Conservation (phyloP, 1,140 invertebrate species). For the Rhagoletis zephyria region DNA sequence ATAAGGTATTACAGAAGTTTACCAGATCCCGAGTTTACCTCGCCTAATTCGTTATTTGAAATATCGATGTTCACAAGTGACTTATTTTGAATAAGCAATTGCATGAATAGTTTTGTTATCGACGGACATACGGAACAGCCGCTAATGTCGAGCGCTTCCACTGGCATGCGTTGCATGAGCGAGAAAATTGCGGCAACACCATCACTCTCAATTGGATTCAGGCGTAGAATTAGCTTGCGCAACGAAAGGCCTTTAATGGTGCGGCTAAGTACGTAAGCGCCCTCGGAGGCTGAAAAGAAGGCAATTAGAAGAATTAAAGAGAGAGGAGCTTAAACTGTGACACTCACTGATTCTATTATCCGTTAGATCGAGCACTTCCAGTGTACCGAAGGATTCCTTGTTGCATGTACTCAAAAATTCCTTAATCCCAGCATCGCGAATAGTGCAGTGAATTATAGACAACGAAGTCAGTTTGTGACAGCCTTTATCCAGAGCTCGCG, state of each 20-base stretch:
- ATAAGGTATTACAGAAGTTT: too few species aligned
- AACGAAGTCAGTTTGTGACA: constrained; percentile 67
- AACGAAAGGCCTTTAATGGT: constrained; percentile 63
- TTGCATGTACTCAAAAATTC: constrained; percentile 67
- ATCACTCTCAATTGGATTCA: constrained; percentile 71
- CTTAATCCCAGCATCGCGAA: constrained; percentile 71
- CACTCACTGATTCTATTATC: constrained; percentile 72
- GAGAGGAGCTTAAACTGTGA: background rate
- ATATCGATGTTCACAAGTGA: constrained; percentile 64
- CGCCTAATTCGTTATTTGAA: constrained; percentile 67
- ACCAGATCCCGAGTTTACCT: constrained; percentile 57
- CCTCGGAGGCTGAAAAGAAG: constrained; percentile 65
- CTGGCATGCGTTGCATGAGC: constrained; percentile 64
- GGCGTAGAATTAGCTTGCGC: constrained; percentile 63
- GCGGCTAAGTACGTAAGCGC: constrained; percentile 67
- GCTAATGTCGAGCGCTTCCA: constrained; percentile 64
- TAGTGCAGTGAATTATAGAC: constrained; percentile 68
- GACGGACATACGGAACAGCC: constrained; percentile 64
- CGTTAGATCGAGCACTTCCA: constrained; percentile 68
- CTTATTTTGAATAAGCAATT: constrained; percentile 66
- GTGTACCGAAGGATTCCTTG: constrained; percentile 66
- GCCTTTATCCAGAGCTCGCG: constrained; percentile 68
- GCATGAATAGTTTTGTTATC: constrained; percentile 69
- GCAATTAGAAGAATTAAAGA: background rate
- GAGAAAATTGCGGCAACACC: constrained; percentile 70